Conservation (phyloP, 1,140 invertebrate genomes). For the Drosophila kanapiae region DNA sequence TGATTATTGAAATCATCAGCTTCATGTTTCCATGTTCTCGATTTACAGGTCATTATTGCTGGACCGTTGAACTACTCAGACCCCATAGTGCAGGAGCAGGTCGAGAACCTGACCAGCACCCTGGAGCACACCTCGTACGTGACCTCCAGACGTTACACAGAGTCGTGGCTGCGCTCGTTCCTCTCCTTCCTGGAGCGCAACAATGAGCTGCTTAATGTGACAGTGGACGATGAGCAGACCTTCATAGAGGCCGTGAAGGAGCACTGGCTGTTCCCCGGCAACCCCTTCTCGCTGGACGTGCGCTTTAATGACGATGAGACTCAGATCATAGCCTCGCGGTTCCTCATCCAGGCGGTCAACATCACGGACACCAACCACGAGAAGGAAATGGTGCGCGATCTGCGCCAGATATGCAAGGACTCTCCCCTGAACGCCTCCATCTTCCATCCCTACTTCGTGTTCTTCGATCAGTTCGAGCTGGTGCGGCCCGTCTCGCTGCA, state of each 20-base stretch:
- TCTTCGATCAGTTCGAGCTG: conserved; percentile 98
- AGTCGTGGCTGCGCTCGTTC: conserved; percentile 96
- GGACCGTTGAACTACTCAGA: conserved; percentile 95
- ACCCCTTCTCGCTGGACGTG: conserved; percentile 93
- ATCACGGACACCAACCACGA: conserved; percentile 96
- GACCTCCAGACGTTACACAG: conserved; percentile 92
- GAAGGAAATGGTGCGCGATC: conserved; percentile 94
- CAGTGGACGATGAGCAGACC: conserved; percentile 89
- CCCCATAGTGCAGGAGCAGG: conserved; percentile 90
- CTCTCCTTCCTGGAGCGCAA: conserved; percentile 91
- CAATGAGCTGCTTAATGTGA: conserved; percentile 90
- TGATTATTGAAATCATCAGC: not conserved
- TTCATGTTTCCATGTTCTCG: not conserved
- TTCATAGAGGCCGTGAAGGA: conserved; percentile 92
- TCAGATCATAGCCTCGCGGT: conserved; percentile 93
- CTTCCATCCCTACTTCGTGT: conserved; percentile 97
- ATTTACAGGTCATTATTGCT: conserved; percentile 91
- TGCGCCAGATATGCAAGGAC: conserved; percentile 91
- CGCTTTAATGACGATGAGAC: conserved; percentile 92
- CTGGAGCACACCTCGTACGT: conserved; percentile 94
- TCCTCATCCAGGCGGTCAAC: conserved; percentile 95
- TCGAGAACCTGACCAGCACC: conserved; percentile 92
- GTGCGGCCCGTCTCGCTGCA: conserved; percentile 97
- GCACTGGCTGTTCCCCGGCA: conserved; percentile 90
- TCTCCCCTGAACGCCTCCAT: conserved; percentile 94